Conservation (phyloP, 2,113 vertebrate species). For the Chloropsis cyanopogon region DNA sequence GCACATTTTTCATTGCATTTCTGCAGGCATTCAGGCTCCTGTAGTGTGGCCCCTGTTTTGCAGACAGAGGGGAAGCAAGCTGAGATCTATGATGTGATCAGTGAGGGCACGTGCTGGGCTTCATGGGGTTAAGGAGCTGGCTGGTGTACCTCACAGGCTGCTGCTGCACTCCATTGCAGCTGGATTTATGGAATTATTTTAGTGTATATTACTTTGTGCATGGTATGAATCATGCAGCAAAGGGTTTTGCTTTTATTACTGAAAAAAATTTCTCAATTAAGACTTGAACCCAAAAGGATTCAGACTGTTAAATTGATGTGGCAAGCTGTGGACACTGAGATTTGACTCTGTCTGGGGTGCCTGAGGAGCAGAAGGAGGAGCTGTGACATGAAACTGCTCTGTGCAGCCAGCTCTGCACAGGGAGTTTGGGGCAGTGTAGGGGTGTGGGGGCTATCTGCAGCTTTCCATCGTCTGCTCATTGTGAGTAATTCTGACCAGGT, state of each 20-base stretch:
- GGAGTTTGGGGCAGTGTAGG: rapidly evolving
- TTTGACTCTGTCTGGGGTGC: background rate
- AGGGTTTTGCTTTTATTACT: slow-evolving; percentile 1
- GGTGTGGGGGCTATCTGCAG: background rate
- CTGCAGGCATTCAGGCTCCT: background rate
- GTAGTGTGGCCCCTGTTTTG: background rate
- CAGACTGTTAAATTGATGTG: background rate
- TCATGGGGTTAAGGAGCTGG: background rate
- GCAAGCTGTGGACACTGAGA: background rate
- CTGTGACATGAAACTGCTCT: background rate
- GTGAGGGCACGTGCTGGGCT: background rate
- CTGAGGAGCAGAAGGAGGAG: background rate
- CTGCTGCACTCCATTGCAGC: background rate
- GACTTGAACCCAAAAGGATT: background rate
- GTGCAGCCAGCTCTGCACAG: background rate
- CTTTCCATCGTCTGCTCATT: background rate
- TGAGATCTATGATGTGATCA: rapidly evolving
- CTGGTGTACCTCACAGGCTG: background rate
- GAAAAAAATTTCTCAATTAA: background rate
- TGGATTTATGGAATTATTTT: background rate
- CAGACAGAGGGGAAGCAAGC: background rate
- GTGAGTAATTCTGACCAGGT: background rate
- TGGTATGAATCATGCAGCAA: background rate
- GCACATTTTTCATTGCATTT: background rate
- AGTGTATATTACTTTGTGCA: background rate